Evolutionary conservation across 2,888 invertebrate genomes (phyloP).

Genomic region (Patella caerulea): DNA sequence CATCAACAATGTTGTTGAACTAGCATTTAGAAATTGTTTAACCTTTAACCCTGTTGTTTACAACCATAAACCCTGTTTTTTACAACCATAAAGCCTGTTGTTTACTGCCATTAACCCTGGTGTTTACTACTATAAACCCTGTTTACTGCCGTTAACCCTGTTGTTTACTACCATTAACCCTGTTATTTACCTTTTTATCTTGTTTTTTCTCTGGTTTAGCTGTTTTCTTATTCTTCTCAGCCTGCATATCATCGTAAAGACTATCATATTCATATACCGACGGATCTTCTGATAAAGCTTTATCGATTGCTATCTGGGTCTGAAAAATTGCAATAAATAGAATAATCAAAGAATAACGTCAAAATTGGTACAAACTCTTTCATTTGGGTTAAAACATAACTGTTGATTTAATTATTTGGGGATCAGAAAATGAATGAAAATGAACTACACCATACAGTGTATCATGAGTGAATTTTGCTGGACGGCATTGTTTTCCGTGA

Average conservation of each 20-base stretch:
- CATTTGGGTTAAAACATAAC: too few species aligned
- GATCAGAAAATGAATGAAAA: neutral
- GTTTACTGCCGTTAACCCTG: too few species aligned
- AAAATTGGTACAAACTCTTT: too few species aligned
- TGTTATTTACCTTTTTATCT: slow-evolving; percentile 29
- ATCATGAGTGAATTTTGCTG: neutral
- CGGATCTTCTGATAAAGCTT: slow-evolving; percentile 91
- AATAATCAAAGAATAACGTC: too few species aligned
- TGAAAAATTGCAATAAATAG: slow-evolving; percentile 35
- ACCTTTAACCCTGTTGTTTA: too few species aligned
- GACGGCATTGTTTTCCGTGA: neutral
- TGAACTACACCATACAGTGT: neutral
- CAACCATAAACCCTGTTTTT: too few species aligned
- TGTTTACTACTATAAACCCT: too few species aligned
- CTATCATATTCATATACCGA: slow-evolving; percentile 97
- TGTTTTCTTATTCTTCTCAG: slow-evolving; percentile 78
- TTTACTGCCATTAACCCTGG: too few species aligned
- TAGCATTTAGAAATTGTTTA: too few species aligned
- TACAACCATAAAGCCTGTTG: too few species aligned
- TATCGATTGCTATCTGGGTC: slow-evolving; percentile 75
- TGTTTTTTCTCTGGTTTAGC: slow-evolving; percentile 21
- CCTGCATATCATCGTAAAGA: slow-evolving; percentile 92
- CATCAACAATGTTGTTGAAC: too few species aligned
- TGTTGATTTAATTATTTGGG: too few species aligned
- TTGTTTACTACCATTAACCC: neutral